These are phyloP conservation scores for Drosophila nannoptera DNA, from an alignment of 1,140 invertebrate species.

Conservation along the genomic window DNA sequence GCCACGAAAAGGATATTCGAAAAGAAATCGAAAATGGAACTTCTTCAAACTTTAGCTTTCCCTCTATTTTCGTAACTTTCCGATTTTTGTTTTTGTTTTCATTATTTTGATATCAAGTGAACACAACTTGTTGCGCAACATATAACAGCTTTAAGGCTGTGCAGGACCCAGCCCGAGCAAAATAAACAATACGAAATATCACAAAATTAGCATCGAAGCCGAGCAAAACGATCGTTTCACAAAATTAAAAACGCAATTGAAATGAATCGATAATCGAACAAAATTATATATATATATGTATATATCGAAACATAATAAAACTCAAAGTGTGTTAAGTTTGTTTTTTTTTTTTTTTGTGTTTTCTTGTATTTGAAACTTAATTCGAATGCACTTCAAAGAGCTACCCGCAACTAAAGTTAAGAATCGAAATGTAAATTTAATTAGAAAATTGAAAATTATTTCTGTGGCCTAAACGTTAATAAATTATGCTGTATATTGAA, in stretches of 20 bases:
- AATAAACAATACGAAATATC: slow-evolving; percentile 67
- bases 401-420: slow-evolving; percentile 55
- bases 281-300: slow-evolving; percentile 12
- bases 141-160: slow-evolving; percentile 60
- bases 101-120: slow-evolving; percentile 73
- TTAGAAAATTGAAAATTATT: slow-evolving; percentile 31
- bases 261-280: slow-evolving; percentile 27
- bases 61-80: background rate
- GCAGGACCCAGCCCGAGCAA: slow-evolving; percentile 25
- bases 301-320: slow-evolving; percentile 56
- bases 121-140: slow-evolving; percentile 71
- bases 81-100: slow-evolving; percentile 24
- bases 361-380: slow-evolving; percentile 60
- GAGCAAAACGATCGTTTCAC: slow-evolving; percentile 56
- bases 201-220: slow-evolving; percentile 75
- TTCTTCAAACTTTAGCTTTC: too few relatives aligned
- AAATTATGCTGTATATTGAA: slow-evolving; percentile 70
- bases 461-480: slow-evolving; percentile 48
- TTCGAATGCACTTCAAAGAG: slow-evolving; percentile 43
- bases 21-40: too few relatives aligned
- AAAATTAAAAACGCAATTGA: slow-evolving; percentile 8
- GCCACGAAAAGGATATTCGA: slow-evolving; percentile 6
- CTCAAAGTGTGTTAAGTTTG: slow-evolving; percentile 64
- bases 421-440: slow-evolving; percentile 55
- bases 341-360: slow-evolving; percentile 45